phyloP scores from a whole-genome alignment of 2,113 vertebrate genomes.

The Hemibagrus wyckioides region DNA sequence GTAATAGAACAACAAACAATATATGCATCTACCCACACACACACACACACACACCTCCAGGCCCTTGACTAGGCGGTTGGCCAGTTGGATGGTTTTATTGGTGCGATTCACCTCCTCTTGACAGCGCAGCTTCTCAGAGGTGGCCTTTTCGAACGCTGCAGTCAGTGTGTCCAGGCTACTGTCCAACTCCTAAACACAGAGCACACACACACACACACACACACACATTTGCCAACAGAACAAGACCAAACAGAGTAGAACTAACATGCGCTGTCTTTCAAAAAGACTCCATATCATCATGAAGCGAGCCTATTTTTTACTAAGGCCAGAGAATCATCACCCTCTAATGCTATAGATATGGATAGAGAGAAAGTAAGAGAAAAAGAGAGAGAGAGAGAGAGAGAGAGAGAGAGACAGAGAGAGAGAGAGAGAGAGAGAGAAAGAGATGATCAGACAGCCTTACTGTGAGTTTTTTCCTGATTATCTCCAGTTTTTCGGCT shows the following conservation, averaged over 20 bases:
- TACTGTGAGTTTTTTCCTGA: constrained; percentile 75
- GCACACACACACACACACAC: constrained; percentile 34
- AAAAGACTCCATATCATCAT: background rate
- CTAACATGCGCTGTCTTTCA: background rate
- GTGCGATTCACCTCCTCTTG: constrained; percentile 92
- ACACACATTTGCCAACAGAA: constrained; percentile 16
- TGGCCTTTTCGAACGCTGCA: constrained; percentile 82
- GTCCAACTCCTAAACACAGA: constrained; percentile 80
- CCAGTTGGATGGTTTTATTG: constrained; percentile 93
- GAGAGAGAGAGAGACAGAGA: background rate
- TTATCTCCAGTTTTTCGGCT: constrained; percentile 73
- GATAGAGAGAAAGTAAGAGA: background rate
- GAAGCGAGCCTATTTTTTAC: background rate
- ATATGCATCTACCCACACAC: background rate
- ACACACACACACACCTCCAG: constrained; percentile 75
- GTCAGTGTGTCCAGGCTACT: constrained; percentile 84
- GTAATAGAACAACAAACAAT: background rate
- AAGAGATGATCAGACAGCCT: constrained; percentile 29
- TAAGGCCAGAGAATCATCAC: background rate
- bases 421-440: background rate
- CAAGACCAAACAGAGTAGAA: background rate
- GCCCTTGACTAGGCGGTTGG: constrained; percentile 95
- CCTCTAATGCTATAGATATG: background rate
- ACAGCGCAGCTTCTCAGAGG: constrained; percentile 88
- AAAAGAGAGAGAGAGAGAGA: background rate